Percentiles rank a stretch among this genome's conserved stretches.
Evolutionary conservation across 1,140 invertebrate genomes (phyloP).

Genomic region (Drosophila guanche): DNA sequence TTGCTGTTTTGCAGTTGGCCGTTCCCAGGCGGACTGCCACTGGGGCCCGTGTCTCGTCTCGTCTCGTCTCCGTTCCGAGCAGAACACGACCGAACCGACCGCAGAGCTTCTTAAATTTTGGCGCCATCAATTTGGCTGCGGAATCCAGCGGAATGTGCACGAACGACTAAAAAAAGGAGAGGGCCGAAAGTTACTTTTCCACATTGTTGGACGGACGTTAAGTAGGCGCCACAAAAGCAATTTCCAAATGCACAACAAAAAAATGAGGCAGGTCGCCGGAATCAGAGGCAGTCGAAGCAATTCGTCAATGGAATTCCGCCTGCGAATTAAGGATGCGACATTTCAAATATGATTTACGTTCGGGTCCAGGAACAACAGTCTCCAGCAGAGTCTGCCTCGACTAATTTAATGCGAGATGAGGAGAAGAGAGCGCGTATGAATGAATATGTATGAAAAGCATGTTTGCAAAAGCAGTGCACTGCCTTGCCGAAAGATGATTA

Average conservation of each 20-base stretch:
- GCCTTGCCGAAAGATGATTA: background rate
- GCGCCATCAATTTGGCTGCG: conserved; percentile 79
- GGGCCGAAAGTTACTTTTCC: conserved; percentile 53
- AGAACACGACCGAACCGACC: conserved; percentile 9
- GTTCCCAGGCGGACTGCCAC: conserved; percentile 37
- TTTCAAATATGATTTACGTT: conserved; percentile 72
- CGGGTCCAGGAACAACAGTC: background rate
- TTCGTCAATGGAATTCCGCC: conserved; percentile 77
- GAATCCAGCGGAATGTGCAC: conserved; percentile 71
- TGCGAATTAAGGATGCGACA: conserved; percentile 63
- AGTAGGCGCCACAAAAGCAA: conserved; percentile 72
- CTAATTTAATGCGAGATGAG: conserved; percentile 23
- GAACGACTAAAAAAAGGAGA: conserved; percentile 36
- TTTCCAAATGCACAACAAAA: conserved; percentile 55
- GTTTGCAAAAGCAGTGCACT: background rate
- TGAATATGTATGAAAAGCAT: conserved; percentile 33
- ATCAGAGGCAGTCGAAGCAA: conserved; percentile 21
- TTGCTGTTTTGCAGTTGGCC: conserved; percentile 18
- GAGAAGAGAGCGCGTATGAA: background rate
- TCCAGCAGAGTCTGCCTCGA: background rate
- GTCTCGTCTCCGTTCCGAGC: background rate
- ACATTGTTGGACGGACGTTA: conserved; percentile 52
- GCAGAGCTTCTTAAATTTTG: conserved; percentile 69
- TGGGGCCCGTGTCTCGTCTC: conserved; percentile 18
- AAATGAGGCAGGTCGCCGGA: conserved; percentile 10